These are phyloP conservation scores for Lasioglossum baleicum DNA, from an alignment of 1,140 invertebrate species.

Conservation along the genomic window DNA sequence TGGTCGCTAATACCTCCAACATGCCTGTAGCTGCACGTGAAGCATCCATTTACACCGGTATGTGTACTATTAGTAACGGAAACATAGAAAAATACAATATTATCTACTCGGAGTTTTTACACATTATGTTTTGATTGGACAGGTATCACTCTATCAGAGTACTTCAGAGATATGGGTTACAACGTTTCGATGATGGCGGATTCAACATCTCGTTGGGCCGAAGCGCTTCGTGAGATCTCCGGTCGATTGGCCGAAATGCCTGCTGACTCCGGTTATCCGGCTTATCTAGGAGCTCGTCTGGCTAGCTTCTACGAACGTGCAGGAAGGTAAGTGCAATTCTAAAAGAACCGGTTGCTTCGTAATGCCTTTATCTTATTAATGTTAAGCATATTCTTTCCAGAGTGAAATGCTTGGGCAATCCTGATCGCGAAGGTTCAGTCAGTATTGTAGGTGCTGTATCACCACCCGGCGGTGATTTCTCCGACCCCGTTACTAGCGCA, in stretches of 20 bases:
- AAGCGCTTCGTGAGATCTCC: slow-evolving; percentile 99
- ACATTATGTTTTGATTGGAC: neutral
- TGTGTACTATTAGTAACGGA: neutral
- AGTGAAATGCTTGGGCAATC: slow-evolving; percentile 98
- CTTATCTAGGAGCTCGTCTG: slow-evolving; percentile 97
- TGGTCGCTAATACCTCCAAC: slow-evolving; percentile 99
- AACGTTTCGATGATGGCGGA: slow-evolving; percentile 99
- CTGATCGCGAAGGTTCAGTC: slow-evolving; percentile 97
- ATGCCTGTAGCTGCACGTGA: slow-evolving; percentile 99
- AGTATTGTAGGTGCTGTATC: slow-evolving; percentile 99
- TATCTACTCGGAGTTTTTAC: neutral
- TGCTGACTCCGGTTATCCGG: slow-evolving; percentile 99
- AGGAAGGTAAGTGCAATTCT: slow-evolving; percentile 81
- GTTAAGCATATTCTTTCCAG: slow-evolving; percentile 73
- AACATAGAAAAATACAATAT: neutral
- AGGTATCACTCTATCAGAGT: slow-evolving; percentile 99
- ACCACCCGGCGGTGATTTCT: slow-evolving; percentile 99
- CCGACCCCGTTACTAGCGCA: slow-evolving; percentile 99
- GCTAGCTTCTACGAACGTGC: slow-evolving; percentile 99
- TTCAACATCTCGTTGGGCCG: slow-evolving; percentile 99
- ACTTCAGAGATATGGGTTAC: slow-evolving; percentile 99
- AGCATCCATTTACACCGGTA: slow-evolving; percentile 99
- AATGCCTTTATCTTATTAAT: neutral
- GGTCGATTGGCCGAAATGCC: slow-evolving; percentile 99
- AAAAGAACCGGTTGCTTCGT: neutral